Evolutionary conservation across 2,797 vertebrate genomes (phyloP), one percentile per base, ranked within the genome.

Genomic region (Anableps anableps): DNA sequence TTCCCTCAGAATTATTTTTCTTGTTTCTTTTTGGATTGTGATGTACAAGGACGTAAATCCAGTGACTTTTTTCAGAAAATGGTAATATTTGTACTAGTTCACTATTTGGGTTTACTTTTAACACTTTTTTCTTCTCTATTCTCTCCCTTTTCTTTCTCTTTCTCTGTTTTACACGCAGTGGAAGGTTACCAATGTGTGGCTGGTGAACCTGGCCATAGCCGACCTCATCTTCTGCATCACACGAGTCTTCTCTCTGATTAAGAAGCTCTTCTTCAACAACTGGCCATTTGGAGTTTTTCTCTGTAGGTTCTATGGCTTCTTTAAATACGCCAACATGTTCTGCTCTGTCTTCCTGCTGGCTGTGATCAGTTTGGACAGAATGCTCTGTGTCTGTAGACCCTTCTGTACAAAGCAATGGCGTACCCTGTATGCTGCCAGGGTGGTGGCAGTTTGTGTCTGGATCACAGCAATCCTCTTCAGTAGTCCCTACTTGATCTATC

Each of bases 281-380:
- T 96, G 95, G 95, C 95, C 95, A 0, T 95, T 95, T 10, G 94
- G 95, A 1, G 0, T 80, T 3, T 95, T 96, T 66, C 16, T 95
- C 75, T 96, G 96, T 91, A 96, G 95, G 83, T 96, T 96, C 88
- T 95, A 94, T 3, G 94, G 95, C 76, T 96, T 95, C 90, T 96
- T 95, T 88, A 96, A 96, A 73, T 96, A 96, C 3, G 82, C 90
- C 90, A 96, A 96, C 92, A 96, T 96, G 95, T 97, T 96, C 91
- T 95, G 96, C 89, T 96, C 95, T 1, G 96, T 96, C 2, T 96
- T 96, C 45, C 85, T 96, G 41, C 71, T 97, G 83, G 93, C 95
- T 0, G 90, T 96, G n/a, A 96, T 97, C 70, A 96, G 96, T 36
- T 3, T 96, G 85, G 96, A 96, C 91, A 93, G 96, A 6, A 93